These are phyloP conservation scores for Ramazzottius varieornatus DNA, from an alignment of 2,888 invertebrate genomes.

Conservation along the genomic window DNA sequence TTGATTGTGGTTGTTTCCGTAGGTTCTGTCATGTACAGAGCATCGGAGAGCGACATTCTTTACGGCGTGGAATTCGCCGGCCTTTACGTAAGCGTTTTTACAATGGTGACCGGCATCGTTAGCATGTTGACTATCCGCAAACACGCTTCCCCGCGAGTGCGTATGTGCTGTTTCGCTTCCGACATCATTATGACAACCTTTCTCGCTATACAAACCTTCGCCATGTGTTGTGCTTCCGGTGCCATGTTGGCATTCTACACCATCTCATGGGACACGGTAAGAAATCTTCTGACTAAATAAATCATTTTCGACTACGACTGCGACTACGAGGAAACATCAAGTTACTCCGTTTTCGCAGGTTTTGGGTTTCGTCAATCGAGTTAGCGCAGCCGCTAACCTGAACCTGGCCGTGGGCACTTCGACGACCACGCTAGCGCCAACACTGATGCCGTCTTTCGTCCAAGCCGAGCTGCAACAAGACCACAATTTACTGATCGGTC, in stretches of 20 bases:
- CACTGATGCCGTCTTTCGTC: not conserved
- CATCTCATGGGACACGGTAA: not conserved
- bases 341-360: no score
- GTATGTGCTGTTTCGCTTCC: not conserved
- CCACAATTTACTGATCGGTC: not conserved
- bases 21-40: not conserved
- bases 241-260: not conserved
- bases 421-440: not conserved
- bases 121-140: not conserved
- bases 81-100: not conserved
- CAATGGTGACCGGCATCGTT: not conserved
- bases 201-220: not conserved
- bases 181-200: not conserved
- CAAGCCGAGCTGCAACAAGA: not conserved
- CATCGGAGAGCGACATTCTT: not conserved
- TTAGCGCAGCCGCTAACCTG: not conserved
- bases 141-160: not conserved
- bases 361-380: not conserved
- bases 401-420: not conserved
- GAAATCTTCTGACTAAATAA: no score
- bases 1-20: not conserved
- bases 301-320: no score
- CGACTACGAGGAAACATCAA: no score
- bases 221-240: not conserved
- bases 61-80: not conserved